phyloP scores from a whole-genome alignment of 2,888 invertebrate species.

The Lasioglossum pauxillum region DNA sequence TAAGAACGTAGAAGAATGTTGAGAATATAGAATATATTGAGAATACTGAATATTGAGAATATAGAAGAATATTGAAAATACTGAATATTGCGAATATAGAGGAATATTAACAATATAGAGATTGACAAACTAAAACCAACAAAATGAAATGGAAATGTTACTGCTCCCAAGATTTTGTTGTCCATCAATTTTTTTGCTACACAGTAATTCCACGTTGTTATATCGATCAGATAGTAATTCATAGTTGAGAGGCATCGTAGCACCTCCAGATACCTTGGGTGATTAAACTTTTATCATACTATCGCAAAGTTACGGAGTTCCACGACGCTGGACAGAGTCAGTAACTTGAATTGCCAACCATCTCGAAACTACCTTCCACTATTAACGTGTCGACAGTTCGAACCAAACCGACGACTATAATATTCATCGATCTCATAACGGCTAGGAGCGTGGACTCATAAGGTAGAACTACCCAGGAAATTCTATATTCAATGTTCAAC shows the following conservation, averaged over 20 bases:
- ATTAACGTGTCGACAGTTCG: neutral
- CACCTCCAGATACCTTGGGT: neutral
- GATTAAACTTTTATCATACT: conserved; percentile 3
- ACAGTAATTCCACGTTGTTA: neutral
- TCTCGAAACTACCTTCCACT: neutral
- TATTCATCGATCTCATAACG: conserved; percentile 7
- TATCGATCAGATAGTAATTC: neutral
- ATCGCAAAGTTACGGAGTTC: neutral
- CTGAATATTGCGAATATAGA: neutral
- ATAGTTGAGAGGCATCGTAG: neutral
- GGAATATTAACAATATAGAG: neutral
- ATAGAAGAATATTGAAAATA: too few species aligned
- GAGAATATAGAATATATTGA: neutral
- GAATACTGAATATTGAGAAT: neutral
- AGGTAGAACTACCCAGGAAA: neutral
- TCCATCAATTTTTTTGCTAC: neutral
- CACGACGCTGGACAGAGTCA: neutral
- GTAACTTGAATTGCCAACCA: conserved; percentile 6
- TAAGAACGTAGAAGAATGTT: neutral
- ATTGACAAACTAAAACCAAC: neutral
- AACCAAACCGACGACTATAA: conserved; percentile 3
- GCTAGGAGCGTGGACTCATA: neutral
- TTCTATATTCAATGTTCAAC: neutral
- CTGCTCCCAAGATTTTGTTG: neutral
- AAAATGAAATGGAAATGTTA: neutral